Evolutionary conservation across 1,140 invertebrate genomes (phyloP).

Genomic region (Aphis gossypii): DNA sequence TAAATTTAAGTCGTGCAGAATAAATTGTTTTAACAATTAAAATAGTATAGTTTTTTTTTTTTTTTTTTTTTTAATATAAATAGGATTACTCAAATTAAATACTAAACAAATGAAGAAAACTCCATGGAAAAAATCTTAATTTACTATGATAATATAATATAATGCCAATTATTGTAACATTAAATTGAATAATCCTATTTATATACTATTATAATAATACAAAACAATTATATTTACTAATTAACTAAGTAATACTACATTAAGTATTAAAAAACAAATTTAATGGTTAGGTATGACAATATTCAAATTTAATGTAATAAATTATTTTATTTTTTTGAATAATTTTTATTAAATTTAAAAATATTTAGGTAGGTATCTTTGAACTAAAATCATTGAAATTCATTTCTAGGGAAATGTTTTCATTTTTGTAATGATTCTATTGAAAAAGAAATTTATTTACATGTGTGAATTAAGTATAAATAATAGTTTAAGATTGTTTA

Average conservation of each 20-base stretch:
- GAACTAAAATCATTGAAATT: background rate
- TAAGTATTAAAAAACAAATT: background rate
- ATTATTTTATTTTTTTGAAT: background rate
- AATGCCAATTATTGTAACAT: background rate
- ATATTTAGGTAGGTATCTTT: background rate
- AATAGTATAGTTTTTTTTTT: background rate
- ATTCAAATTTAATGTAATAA: background rate
- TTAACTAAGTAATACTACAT: background rate
- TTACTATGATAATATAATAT: background rate
- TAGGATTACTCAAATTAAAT: background rate
- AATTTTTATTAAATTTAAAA: background rate
- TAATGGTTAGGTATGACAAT: background rate
- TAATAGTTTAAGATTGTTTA: background rate
- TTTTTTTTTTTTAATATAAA: background rate
- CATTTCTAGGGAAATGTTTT: background rate
- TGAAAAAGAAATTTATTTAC: background rate
- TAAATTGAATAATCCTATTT: conserved; percentile 5
- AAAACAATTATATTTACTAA: background rate
- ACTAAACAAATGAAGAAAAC: background rate
- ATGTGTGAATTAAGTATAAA: background rate
- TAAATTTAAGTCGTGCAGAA: conserved; percentile 5
- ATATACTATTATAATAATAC: conserved; percentile 9
- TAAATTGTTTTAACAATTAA: conserved; percentile 8
- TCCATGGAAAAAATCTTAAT: background rate
- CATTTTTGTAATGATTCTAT: background rate